Conservation (phyloP, 2,888 invertebrate genomes). For the Nemurella pictetii region DNA sequence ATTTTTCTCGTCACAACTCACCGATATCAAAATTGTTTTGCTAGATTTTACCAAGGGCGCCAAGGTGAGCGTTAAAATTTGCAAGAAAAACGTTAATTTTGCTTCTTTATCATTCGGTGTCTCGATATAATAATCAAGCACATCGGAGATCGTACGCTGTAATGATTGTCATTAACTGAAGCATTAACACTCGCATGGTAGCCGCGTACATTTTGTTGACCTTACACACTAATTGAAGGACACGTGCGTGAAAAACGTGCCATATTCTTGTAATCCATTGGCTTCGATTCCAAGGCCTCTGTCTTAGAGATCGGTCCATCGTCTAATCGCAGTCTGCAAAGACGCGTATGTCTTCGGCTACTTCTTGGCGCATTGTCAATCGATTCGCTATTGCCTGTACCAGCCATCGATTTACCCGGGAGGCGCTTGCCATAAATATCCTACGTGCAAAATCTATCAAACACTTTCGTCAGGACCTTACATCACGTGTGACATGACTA, state of each 20-base stretch:
- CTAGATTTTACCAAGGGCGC: background rate
- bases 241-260: slow-evolving; percentile 28
- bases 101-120: background rate
- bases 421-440: background rate
- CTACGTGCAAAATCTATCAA: background rate
- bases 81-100: background rate
- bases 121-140: background rate
- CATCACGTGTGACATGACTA: background rate
- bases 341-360: background rate
- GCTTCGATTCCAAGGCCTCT: background rate
- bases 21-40: background rate
- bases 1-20: background rate
- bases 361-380: background rate
- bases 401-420: background rate
- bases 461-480: background rate
- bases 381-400: background rate
- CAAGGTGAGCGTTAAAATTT: background rate
- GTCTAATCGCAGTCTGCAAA: background rate
- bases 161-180: slow-evolving; percentile 11
- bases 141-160: background rate
- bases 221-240: slow-evolving; percentile 26
- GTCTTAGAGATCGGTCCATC: background rate
- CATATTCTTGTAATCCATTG: background rate
- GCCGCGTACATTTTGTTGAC: slow-evolving; percentile 15
- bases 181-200: background rate